These are phyloP conservation scores for Drosophila mulleri DNA, from an alignment of 2,888 invertebrate genomes.

Conservation along the genomic window DNA sequence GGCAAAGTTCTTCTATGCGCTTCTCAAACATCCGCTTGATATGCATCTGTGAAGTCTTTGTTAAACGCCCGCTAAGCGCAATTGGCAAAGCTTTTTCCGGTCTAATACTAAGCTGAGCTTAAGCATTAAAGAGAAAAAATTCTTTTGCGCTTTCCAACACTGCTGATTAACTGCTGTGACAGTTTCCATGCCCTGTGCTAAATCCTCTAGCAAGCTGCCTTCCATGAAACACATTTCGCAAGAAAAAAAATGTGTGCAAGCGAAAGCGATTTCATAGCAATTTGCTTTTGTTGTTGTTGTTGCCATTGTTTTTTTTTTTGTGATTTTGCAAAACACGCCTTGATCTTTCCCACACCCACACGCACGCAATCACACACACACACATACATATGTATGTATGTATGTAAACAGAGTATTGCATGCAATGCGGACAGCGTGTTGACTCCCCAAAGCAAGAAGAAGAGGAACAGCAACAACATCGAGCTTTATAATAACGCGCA, in stretches of 20 bases:
- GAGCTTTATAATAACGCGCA: conserved; percentile 67
- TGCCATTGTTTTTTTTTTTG: conserved; percentile 55
- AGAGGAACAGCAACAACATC: conserved; percentile 33
- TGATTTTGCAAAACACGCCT: conserved; percentile 59
- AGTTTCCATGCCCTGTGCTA: conserved; percentile 3
- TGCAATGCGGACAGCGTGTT: conserved; percentile 56
- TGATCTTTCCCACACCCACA: conserved; percentile 76
- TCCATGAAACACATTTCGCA: conserved; percentile 3
- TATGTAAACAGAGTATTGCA: conserved; percentile 50
- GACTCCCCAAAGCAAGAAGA: conserved; percentile 60
- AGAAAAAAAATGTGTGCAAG: conserved; percentile 9
- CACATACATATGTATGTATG: neutral
- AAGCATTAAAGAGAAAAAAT: neutral
- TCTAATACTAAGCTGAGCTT: conserved; percentile 5
- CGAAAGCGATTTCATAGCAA: conserved; percentile 42
- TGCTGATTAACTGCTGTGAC: conserved; percentile 4
- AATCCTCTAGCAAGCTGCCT: conserved; percentile 28
- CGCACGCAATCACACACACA: conserved; percentile 28
- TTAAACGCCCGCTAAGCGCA: too few relatives aligned
- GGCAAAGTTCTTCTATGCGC: conserved; percentile 8
- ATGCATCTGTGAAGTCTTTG: neutral
- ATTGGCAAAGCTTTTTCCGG: neutral
- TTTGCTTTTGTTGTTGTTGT: conserved; percentile 41
- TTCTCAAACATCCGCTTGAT: conserved; percentile 4
- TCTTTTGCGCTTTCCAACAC: neutral